Evolutionary conservation across 2,113 vertebrate species (phyloP).

Genomic region (Rhinogobius similis): DNA sequence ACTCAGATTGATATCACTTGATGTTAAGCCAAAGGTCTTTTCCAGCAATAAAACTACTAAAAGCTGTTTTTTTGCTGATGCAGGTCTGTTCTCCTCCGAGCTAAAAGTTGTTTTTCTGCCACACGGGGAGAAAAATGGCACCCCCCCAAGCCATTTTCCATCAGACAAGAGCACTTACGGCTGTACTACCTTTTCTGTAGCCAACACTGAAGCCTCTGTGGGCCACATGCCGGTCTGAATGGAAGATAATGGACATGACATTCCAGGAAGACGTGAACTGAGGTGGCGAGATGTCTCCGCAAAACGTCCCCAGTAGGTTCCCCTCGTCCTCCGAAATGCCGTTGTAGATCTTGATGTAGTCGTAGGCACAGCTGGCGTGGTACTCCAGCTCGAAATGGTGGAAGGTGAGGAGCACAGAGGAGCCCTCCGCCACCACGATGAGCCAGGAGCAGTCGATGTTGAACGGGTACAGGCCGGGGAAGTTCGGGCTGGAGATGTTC

Average conservation of each 20-base stretch:
- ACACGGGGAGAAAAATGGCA: neutral
- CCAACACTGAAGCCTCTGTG: slow-evolving; percentile 85
- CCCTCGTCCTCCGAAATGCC: slow-evolving; percentile 85
- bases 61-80: neutral
- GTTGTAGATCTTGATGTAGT: slow-evolving; percentile 96
- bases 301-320: slow-evolving; percentile 93
- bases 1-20: neutral
- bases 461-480: slow-evolving; percentile 89
- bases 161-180: slow-evolving; percentile 24
- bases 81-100: neutral
- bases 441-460: slow-evolving; percentile 90
- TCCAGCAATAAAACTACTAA: neutral
- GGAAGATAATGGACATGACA: slow-evolving; percentile 91
- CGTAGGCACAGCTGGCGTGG: slow-evolving; percentile 85
- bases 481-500: slow-evolving; percentile 96
- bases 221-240: slow-evolving; percentile 92
- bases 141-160: slow-evolving; percentile 16
- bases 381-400: slow-evolving; percentile 91
- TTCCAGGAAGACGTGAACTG: slow-evolving; percentile 95
- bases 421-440: slow-evolving; percentile 94
- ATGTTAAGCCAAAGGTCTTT: slow-evolving; percentile 4
- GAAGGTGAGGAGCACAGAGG: slow-evolving; percentile 90
- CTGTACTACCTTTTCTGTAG: slow-evolving; percentile 87
- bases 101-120: slow-evolving; percentile 7
- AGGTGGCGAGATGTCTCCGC: slow-evolving; percentile 84